Conservation (phyloP, 1,140 invertebrate species). For the Temnothorax nylanderi region DNA sequence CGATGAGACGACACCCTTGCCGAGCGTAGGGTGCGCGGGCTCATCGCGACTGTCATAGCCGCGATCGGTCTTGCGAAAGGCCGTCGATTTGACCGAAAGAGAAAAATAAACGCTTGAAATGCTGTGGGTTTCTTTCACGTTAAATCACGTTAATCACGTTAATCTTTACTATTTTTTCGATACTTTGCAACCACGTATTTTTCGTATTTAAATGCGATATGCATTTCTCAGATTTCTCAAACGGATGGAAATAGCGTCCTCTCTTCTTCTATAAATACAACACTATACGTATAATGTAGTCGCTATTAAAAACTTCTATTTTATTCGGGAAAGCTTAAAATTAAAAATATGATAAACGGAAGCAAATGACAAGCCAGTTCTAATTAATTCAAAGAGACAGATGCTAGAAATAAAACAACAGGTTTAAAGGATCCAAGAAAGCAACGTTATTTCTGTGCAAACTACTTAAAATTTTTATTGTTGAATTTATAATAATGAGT, state of each 20-base stretch:
- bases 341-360: neutral
- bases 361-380: neutral
- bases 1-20: conserved; percentile 31
- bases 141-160: too few species aligned
- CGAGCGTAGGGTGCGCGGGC: conserved; percentile 5
- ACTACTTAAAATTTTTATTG: neutral
- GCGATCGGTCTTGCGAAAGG: conserved; percentile 17
- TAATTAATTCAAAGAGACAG: neutral
- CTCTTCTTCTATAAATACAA: neutral
- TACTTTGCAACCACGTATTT: neutral
- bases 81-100: neutral
- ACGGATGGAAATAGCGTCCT: neutral
- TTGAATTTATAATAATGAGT: neutral
- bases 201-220: neutral
- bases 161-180: neutral
- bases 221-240: neutral
- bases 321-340: neutral
- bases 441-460: neutral
- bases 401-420: neutral
- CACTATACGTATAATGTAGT: neutral
- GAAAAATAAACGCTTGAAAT: neutral
- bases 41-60: neutral
- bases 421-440: neutral
- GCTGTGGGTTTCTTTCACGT: neutral
- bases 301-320: neutral